Evolutionary conservation across 2,888 invertebrate species (phyloP), one percentile per base, ranked within the genome.

Genomic region (Scaptomyza parva): DNA sequence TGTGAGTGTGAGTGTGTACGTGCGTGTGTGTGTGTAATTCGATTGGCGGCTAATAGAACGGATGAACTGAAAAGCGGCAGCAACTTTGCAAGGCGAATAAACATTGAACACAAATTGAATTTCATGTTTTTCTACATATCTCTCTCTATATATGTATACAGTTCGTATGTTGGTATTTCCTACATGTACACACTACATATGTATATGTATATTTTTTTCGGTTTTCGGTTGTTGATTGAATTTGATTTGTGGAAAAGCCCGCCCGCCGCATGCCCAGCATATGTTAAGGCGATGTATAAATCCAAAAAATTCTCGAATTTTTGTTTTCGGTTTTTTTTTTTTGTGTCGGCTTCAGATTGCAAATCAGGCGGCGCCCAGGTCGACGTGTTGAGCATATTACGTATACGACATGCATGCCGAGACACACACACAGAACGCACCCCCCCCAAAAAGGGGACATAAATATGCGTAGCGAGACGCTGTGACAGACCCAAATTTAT

Each of bases 331-430:
- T 14, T n/a, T n/a, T n/a, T n/a, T n/a, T n/a, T n/a, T n/a, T n/a
- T n/a, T n/a, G n/a, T 9, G 12, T 35, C 9, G 12, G 39, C 47
- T 37, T 35, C 53, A 20, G 51, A 45, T 70, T 69, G 28, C 22
- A 35, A 59, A 55, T 57, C 69, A 50, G 52, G 40, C 28, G 52
- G 22, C 30, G 50, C 24, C 11, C 33, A 55, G 39, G 41, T 62
- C 58, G 76, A 83, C 77, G 86, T 83, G 79, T 76, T 86, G 66
- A 62, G 83, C 83, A 86, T 83, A 86, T 80, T n/a, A n/a, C n/a
- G n/a, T n/a, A n/a, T n/a, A n/a, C n/a, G n/a, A n/a, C n/a, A n/a
- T n/a, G n/a, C n/a, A n/a, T n/a, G n/a, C n/a, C n/a, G n/a, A n/a
- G n/a, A n/a, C n/a, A n/a, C n/a, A n/a, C n/a, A n/a, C n/a, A n/a